Base-by-base conservation (phyloP, 2,797 vertebrate genomes). In the Neomorphus geoffroyi region DNA sequence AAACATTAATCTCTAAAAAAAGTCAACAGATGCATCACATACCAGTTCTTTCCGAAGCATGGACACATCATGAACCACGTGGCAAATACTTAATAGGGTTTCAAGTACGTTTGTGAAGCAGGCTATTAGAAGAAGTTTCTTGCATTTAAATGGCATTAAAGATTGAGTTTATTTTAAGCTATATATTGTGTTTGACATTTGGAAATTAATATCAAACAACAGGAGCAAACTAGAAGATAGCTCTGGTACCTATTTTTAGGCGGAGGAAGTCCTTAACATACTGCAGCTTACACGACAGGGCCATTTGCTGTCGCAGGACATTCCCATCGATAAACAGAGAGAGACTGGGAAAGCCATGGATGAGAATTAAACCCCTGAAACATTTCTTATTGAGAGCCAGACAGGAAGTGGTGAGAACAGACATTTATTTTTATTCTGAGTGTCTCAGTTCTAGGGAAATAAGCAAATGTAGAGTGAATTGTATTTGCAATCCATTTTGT, bases 91-190 rank as follows among this genome's bases (percentile, higher is more conserved):
- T 83, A 74, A 53, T 37, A 75, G 26, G 10, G 33, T 75, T 90
- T 91, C 79, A 75, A 93, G 71, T 18, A 75, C 26, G 33, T 86
- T 90, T 83, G 51, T 85, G 90, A 86, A 91, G 48, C 56, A 82
- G 60, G 16, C 32, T 81, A 41, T 27, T 79, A 72, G 73, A 86
- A 94, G 58, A 35, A 90, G 46, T 79, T 92, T 70, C 17, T 61
- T 96, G 62, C 56, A 72, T 90, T 94, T 90, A 93, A 93, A 91
- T 89, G 65, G 72, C 80, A 86, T 39, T 48, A 88, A 97, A 96
- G 43, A 70, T 80, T 92, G 54, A 62, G n/a, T 91, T 90, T 93
- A 91, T 91, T 93, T 54, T 94, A 65, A 94, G 77, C 54, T 81
- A 70, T 79, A 26, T 90, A 69, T 74, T 61, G 62, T 33, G 18